Conservation (phyloP, 2,113 vertebrate species). For the Chionis minor region DNA sequence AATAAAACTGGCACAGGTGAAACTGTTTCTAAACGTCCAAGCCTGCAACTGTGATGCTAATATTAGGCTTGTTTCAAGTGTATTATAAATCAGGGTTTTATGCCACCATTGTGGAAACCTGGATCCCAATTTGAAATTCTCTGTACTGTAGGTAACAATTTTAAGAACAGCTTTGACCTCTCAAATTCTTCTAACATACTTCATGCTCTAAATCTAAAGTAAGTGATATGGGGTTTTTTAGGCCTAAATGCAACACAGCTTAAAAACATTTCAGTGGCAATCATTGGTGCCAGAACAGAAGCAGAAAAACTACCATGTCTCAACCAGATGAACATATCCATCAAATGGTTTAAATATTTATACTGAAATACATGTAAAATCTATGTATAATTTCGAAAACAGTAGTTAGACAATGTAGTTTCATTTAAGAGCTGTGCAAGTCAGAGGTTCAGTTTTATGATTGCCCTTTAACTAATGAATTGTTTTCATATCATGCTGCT, state of each 20-base stretch:
- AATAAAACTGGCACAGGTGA: background rate
- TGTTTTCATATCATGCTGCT: background rate
- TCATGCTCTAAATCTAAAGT: background rate
- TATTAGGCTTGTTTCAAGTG: background rate
- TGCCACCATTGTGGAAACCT: background rate
- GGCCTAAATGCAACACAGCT: background rate
- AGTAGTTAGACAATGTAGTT: background rate
- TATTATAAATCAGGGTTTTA: background rate
- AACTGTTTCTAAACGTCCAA: background rate
- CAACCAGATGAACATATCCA: background rate
- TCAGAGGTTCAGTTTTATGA: background rate
- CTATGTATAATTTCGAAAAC: background rate
- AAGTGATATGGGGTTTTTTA: background rate
- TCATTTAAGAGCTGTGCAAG: background rate
- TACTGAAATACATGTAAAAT: background rate
- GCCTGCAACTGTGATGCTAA: background rate
- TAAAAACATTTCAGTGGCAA: background rate
- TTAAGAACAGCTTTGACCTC: background rate
- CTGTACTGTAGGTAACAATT: background rate
- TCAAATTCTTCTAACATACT: background rate
- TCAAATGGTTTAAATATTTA: slow-evolving; percentile 15
- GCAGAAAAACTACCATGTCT: background rate
- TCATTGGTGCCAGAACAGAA: background rate
- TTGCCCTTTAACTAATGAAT: background rate
- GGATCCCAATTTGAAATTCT: background rate